Evolutionary conservation across 2,113 vertebrate species (phyloP), one percentile per base, ranked within the genome.

Genomic region (Otolemur garnettii): DNA sequence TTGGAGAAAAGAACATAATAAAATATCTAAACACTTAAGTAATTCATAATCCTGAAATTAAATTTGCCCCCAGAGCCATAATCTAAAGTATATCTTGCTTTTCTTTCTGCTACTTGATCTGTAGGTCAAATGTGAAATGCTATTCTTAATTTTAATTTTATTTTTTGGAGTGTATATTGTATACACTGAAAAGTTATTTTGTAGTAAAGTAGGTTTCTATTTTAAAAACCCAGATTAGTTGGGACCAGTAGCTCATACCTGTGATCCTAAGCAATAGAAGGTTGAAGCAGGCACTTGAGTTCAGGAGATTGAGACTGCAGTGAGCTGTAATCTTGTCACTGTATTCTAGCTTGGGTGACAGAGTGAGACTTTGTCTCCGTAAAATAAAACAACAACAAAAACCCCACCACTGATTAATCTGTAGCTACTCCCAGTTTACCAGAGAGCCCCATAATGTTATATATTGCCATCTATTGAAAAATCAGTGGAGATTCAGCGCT

Each of bases 1-100:
- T 92, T 95, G 30, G 68, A 82, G 15, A 69, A 75, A 71, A 88
- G 15, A 79, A 53, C 22, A 53, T 84, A 60, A 68, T 80, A 91
- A 57, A 85, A 2, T 93, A 77, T 78, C 53, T n/a, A 96, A 62
- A 62, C 7, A 81, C 15, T 90, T 89, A 42, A 0, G 14, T 33
- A 50, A 94, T 83, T 91, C 8, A n/a, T 91, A 57, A 59, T 69
- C 28, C 22, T 90, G 57, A 87, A 79, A 79, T 96, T 81, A 94
- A 74, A 11, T 92, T 85, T 93, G 21, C 75, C 24, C 86, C 42
- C 38, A 94, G 33, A 94, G 35, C 66, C 91, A 35, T 10, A 42
- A 53, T 74, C 78, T 69, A 95, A 78, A 95, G 83, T 42, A 93
- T 77, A 53, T 78, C 21, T 60, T 92, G 17, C 24, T 78, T 68